Percentiles rank a stretch among this genome's conserved stretches.
Evolutionary conservation across 2,888 invertebrate genomes (phyloP).

Genomic region (Sturmia bella): DNA sequence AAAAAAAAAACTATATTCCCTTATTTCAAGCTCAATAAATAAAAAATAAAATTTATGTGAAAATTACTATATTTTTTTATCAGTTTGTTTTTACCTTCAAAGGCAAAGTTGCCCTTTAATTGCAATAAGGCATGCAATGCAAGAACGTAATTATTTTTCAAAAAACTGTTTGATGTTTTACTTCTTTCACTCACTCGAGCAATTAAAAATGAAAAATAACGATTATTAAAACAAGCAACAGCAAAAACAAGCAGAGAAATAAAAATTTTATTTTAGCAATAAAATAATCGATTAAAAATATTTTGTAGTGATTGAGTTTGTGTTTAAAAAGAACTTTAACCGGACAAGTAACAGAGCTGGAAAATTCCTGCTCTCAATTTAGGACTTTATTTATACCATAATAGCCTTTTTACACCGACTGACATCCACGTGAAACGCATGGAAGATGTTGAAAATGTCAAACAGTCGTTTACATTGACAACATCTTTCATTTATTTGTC

Average conservation of each 20-base stretch:
- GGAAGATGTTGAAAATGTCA: no score
- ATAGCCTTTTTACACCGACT: no score
- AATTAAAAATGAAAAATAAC: constrained; percentile 24
- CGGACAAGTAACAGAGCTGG: no score
- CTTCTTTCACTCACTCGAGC: not conserved
- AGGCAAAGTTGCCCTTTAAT: constrained; percentile 14
- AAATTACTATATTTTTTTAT: no score
- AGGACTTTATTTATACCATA: no score
- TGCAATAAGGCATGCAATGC: constrained; percentile 38
- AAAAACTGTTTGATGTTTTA: constrained; percentile 44
- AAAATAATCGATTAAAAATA: constrained; percentile 15
- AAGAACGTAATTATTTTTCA: not conserved
- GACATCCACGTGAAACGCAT: no score
- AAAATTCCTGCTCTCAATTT: no score
- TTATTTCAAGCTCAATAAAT: no score
- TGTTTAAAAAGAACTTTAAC: not conserved
- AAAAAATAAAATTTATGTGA: no score
- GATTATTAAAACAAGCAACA: constrained; percentile 12
- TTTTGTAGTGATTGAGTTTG: not conserved
- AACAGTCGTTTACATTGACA: no score
- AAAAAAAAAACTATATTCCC: no score
- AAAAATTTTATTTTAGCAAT: not conserved
- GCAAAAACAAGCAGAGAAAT: not conserved
- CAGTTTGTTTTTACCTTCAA: not conserved
- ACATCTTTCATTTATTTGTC: no score